Conservation (phyloP, 2,888 invertebrate species). For the Cyclophora albipunctata region DNA sequence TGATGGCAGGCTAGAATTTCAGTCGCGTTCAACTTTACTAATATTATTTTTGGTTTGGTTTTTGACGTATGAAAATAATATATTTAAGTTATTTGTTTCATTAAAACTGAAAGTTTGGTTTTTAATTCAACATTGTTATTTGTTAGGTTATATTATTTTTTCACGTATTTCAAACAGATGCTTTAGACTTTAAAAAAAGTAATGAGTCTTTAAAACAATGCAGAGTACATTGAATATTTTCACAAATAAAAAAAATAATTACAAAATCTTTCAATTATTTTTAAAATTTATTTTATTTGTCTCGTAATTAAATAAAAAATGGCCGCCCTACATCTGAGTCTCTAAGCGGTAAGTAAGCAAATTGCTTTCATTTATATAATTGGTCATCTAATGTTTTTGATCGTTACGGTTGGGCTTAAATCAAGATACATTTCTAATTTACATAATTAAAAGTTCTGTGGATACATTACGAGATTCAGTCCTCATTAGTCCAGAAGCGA, state of each 20-base stretch:
- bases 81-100: too few relatives aligned
- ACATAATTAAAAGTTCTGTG: slow-evolving; percentile 1
- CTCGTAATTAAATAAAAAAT: neutral
- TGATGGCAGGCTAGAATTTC: neutral
- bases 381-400: slow-evolving; percentile 39
- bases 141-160: too few relatives aligned
- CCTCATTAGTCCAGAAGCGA: too few relatives aligned
- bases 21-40: neutral
- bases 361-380: slow-evolving; percentile 44
- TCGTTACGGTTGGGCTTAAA: slow-evolving; percentile 26
- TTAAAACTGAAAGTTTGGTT: too few relatives aligned
- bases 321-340: slow-evolving; percentile 15
- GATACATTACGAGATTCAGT: neutral
- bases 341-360: slow-evolving; percentile 32
- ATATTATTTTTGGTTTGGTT: slow-evolving; percentile 3
- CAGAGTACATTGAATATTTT: too few relatives aligned
- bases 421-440: slow-evolving; percentile 21
- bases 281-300: neutral
- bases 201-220: too few relatives aligned
- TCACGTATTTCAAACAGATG: too few relatives aligned
- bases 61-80: neutral
- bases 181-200: too few relatives aligned
- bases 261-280: too few relatives aligned
- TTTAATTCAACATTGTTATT: too few relatives aligned
- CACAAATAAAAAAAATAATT: too few relatives aligned